Base-by-base conservation (phyloP, 92 coral and sea anemone species). In the Porites evermanni region DNA sequence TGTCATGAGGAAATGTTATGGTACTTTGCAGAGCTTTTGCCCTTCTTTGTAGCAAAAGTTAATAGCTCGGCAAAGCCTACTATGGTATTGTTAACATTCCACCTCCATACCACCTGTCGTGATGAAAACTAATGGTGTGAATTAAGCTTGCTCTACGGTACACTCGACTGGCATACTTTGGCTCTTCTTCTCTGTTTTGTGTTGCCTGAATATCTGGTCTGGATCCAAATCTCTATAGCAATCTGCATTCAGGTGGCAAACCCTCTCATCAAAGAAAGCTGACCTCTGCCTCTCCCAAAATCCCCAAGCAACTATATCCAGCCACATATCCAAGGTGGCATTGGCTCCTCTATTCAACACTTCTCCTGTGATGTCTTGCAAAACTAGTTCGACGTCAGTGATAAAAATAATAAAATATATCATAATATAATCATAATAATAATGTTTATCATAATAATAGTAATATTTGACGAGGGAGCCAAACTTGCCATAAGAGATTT, bases 281-380 rank as follows among this genome's bases (percentile, higher is more conserved):
- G 7, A 63, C 67, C 9, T 4, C 67, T 63, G 67, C 67, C 67
- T 63, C 67, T 63, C 67, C 13, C 67, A 63, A 2, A 63, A 63
- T 32, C 5, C 44, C 5, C 44, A 1, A 2, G 44, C 5, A 32
- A 3, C 44, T 32, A 32, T 2, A 32, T 63, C 67, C 67, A 14
- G 17, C 67, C 16, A 4, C 14, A 6, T 7, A 63, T 63, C 11
- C 67, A 6, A 4, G 17, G 13, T 2, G 17, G 7, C 11, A 0
- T 63, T 6, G 17, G 67, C 17, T 14, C 16, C 67, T 2, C 17
- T 63, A 63, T 63, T 63, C 67, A 63, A 63, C 67, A 4, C 67
- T 63, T 63, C 67, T 63, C 67, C 67, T 63, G 67, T 63, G 67
- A 63, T 63, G 67, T 63, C 67, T 63, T 63, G 67, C 67, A 8